Evolutionary conservation across 2,888 invertebrate species (phyloP), one percentile per base, ranked within the genome.

Genomic region (Andrena chrysosceles): DNA sequence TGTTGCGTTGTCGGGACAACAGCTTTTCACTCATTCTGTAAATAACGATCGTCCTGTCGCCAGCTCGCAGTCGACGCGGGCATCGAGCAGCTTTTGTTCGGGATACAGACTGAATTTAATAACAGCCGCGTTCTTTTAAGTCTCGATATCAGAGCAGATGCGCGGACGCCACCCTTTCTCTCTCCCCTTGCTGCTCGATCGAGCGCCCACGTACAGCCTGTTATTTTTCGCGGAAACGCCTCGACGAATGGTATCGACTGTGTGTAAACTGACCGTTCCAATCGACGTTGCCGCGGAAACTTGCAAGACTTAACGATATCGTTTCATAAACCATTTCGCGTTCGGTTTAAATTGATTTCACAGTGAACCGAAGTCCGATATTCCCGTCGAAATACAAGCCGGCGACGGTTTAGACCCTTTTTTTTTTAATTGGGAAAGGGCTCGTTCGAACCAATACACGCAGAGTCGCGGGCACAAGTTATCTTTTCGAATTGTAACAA

Each of bases 271-370:
- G 31, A 52, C 20, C 72, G 23, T 33, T 67, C n/a, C 54, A 69
- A 79, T 66, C 69, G 23, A 35, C 8, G 23, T 20, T 10, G 20
- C 33, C 10, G 31, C 33, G 29, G 48, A 48, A 42, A 70, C 31
- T 79, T 20, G 42, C 66, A 33, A 60, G 31, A 71, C 70, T 54
- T 62, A 48, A 71, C 69, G 42, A 56, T 73, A 82, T 74, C 70
- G 71, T 71, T 78, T 69, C 68, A 52, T 73, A 73, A 78, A 64
- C 69, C 72, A 66, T 81, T 52, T 73, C 68, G 54, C 23, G 60
- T 59, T 26, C 60, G 35, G 59, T 56, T 73, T 72, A 71, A 76
- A 70, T 49, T 54, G 63, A 63, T 63, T 54, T 71, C 29, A 1
- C 23, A 26, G 56, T 1, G 56, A 26, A 56, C 13, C 13, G 26